These are phyloP conservation scores for Pseudomyrmex cubaensis DNA, from an alignment of 1,140 invertebrate genomes.

Conservation along the genomic window DNA sequence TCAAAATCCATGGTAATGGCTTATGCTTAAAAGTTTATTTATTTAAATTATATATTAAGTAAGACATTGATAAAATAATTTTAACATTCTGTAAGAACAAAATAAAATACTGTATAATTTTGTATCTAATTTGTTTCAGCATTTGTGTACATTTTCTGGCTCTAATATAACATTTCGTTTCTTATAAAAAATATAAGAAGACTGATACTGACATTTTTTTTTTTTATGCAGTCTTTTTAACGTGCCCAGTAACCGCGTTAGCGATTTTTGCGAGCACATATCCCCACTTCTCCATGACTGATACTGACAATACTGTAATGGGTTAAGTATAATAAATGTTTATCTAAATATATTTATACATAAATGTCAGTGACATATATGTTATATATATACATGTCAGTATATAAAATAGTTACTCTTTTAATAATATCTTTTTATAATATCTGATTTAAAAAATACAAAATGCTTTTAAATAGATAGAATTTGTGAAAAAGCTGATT, in stretches of 20 bases:
- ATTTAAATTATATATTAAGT: background rate
- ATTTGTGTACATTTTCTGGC: slow-evolving; percentile 49
- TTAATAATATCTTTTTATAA: too few relatives aligned
- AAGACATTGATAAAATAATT: background rate
- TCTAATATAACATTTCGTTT: slow-evolving; percentile 37
- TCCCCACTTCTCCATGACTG: too few relatives aligned
- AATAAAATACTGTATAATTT: slow-evolving; percentile 22
- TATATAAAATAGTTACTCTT: too few relatives aligned
- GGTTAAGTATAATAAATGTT: slow-evolving; percentile 39
- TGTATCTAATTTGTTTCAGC: slow-evolving; percentile 51
- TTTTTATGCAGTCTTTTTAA: too few relatives aligned
- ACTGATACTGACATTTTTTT: slow-evolving; percentile 42
- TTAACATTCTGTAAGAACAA: background rate
- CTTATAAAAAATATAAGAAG: slow-evolving; percentile 46
- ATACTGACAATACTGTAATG: slow-evolving; percentile 25
- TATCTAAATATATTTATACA: slow-evolving; percentile 1
- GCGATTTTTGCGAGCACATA: too few relatives aligned
- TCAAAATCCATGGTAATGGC: background rate
- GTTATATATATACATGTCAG: too few relatives aligned
- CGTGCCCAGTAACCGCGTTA: too few relatives aligned
- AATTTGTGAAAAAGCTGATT: too few relatives aligned
- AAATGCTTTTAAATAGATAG: too few relatives aligned
- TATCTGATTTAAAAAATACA: too few relatives aligned
- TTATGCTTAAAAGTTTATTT: background rate
- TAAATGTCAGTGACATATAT: too few relatives aligned